These are phyloP conservation scores for Astropecten irregularis DNA, from an alignment of 53 echinoderm and acorn worm genomes.

Conservation along the genomic window DNA sequence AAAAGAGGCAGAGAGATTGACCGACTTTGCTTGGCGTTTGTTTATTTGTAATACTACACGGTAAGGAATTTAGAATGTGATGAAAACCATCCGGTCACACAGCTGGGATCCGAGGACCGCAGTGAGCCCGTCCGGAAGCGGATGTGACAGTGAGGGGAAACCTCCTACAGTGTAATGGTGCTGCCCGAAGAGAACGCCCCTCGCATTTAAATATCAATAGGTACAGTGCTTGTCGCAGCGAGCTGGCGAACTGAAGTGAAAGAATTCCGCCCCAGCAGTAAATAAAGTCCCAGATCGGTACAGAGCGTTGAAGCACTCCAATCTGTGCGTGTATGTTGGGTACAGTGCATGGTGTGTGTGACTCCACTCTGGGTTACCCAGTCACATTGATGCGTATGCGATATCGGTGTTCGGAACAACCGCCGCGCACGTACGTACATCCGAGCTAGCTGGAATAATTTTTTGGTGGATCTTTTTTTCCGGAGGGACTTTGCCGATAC, in stretches of 20 bases:
- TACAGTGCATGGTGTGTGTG: too few relatives aligned
- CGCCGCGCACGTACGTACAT: too few relatives aligned
- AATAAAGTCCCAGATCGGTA: slow-evolving; percentile 56
- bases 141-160: slow-evolving; percentile 41
- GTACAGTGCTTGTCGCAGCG: slow-evolving; percentile 38
- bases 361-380: too few relatives aligned
- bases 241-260: slow-evolving; percentile 52
- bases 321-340: too few relatives aligned
- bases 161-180: slow-evolving; percentile 53
- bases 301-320: too few relatives aligned
- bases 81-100: slow-evolving; percentile 58
- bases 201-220: slow-evolving; percentile 56
- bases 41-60: slow-evolving; percentile 61
- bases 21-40: slow-evolving; percentile 52
- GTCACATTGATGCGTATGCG: too few relatives aligned
- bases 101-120: slow-evolving; percentile 33
- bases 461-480: too few relatives aligned
- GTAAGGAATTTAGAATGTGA: slow-evolving; percentile 56
- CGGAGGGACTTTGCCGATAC: too few relatives aligned
- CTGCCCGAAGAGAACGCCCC: slow-evolving; percentile 48
- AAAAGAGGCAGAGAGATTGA: slow-evolving; percentile 4
- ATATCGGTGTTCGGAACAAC: too few relatives aligned
- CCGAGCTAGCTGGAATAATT: too few relatives aligned
- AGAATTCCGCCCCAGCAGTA: slow-evolving; percentile 56
- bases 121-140: slow-evolving; percentile 39